Evolutionary conservation across 1,140 invertebrate genomes (phyloP).

Genomic region (Microplitis demolitor): DNA sequence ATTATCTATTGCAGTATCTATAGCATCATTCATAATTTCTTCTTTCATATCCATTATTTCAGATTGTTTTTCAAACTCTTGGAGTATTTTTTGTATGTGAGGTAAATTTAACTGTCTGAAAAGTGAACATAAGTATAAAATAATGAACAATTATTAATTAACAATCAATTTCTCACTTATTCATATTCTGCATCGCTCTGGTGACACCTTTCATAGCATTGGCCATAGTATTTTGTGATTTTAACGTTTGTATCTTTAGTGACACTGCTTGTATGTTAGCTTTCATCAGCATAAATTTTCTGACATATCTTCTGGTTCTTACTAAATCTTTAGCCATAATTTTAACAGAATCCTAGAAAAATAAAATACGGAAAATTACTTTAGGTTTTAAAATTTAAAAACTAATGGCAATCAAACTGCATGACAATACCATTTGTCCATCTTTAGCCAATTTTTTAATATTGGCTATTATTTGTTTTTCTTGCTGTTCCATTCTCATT

Average conservation of each 20-base stretch:
- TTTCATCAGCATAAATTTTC: constrained; percentile 99
- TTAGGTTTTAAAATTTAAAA: too few species aligned
- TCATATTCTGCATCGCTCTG: constrained; percentile 98
- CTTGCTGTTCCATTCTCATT: constrained; percentile 96
- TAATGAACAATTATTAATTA: constrained; percentile 7
- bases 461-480: constrained; percentile 97
- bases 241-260: constrained; percentile 96
- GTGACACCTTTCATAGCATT: constrained; percentile 99
- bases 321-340: constrained; percentile 99
- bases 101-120: constrained; percentile 92
- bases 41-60: constrained; percentile 99
- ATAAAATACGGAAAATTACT: constrained; percentile 11
- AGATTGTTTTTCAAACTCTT: constrained; percentile 99
- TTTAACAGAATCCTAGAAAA: constrained; percentile 92
- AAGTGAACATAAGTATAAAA: constrained; percentile 24
- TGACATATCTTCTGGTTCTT: constrained; percentile 91
- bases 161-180: constrained; percentile 66
- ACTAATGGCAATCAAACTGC: neutral
- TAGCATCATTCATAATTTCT: constrained; percentile 99
- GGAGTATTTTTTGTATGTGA: constrained; percentile 98
- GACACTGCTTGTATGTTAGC: constrained; percentile 99
- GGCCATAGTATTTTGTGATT: constrained; percentile 99
- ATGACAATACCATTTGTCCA: constrained; percentile 89
- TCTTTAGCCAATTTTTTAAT: constrained; percentile 99
- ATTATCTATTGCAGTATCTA: constrained; percentile 99